These are phyloP conservation scores for Catocala nupta DNA, from an alignment of 2,888 invertebrate species.

Conservation along the genomic window DNA sequence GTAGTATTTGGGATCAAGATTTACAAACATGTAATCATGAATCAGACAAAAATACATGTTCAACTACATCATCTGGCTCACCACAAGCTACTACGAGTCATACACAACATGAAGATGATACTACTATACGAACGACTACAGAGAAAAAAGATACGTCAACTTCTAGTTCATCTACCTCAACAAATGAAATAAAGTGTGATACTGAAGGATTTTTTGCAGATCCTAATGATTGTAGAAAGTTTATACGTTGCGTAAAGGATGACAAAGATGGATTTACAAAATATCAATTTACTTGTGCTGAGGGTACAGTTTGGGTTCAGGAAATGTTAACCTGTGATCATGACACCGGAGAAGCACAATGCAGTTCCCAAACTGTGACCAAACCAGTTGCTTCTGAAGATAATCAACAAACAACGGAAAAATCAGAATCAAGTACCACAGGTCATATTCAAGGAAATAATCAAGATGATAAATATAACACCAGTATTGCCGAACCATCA, in stretches of 20 bases:
- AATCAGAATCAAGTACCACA: slow-evolving; percentile 35
- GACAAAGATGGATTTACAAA: slow-evolving; percentile 80
- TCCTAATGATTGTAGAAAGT: slow-evolving; percentile 90
- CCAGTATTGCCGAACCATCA: slow-evolving; percentile 40
- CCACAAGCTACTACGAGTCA: slow-evolving; percentile 21
- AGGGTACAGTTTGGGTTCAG: slow-evolving; percentile 91
- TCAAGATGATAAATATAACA: slow-evolving; percentile 54
- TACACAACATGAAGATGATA: slow-evolving; percentile 7
- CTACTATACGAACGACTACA: slow-evolving; percentile 30
- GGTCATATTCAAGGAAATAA: slow-evolving; percentile 31
- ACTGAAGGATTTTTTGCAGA: slow-evolving; percentile 91
- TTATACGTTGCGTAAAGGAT: slow-evolving; percentile 90
- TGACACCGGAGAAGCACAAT: slow-evolving; percentile 60
- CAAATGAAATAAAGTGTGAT: slow-evolving; percentile 71
- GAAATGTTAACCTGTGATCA: slow-evolving; percentile 86
- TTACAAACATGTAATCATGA: slow-evolving; percentile 86
- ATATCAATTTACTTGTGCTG: slow-evolving; percentile 89
- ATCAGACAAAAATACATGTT: slow-evolving; percentile 53
- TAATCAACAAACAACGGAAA: slow-evolving; percentile 46
- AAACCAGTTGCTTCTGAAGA: slow-evolving; percentile 42
- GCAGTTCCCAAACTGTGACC: slow-evolving; percentile 56
- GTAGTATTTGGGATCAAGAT: slow-evolving; percentile 89
- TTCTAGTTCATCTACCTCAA: slow-evolving; percentile 37
- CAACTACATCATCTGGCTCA: slow-evolving; percentile 1
- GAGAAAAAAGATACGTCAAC: slow-evolving; percentile 38